Evolutionary conservation across 2,113 vertebrate genomes (phyloP).

Genomic region (Ciconia boyciana): DNA sequence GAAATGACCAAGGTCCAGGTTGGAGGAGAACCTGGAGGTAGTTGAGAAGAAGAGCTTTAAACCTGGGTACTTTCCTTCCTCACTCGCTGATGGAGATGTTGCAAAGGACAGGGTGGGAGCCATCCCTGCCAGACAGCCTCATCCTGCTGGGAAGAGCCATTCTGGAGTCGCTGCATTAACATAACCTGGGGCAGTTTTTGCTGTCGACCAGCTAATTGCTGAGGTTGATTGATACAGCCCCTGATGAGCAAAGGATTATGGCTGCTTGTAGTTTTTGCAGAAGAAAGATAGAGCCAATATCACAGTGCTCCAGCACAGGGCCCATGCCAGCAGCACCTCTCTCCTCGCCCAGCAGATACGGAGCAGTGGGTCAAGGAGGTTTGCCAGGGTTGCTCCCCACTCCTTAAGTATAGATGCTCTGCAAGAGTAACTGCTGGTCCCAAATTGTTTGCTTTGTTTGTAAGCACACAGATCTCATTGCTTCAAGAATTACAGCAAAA

Average conservation of each 20-base stretch:
- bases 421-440: background rate
- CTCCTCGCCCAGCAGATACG: background rate
- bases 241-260: background rate
- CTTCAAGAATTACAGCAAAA: background rate
- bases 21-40: background rate
- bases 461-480: background rate
- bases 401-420: background rate
- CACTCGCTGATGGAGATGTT: background rate
- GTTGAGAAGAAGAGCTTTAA: background rate
- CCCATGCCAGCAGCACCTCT: background rate
- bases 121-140: background rate
- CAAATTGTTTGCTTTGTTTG: background rate
- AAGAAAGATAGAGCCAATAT: background rate
- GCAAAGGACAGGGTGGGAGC: background rate
- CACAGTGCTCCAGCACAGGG: background rate
- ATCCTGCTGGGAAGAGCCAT: background rate
- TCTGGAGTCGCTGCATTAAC: background rate
- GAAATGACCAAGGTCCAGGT: background rate
- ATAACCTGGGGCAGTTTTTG: constrained; percentile 26
- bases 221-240: background rate
- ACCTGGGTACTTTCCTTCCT: background rate
- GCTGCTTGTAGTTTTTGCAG: background rate
- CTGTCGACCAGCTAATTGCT: constrained; percentile 20
- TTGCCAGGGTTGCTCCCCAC: background rate
- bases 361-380: background rate